Evolutionary conservation across 2,113 vertebrate species (phyloP).

Genomic region (Labrus mixtus): DNA sequence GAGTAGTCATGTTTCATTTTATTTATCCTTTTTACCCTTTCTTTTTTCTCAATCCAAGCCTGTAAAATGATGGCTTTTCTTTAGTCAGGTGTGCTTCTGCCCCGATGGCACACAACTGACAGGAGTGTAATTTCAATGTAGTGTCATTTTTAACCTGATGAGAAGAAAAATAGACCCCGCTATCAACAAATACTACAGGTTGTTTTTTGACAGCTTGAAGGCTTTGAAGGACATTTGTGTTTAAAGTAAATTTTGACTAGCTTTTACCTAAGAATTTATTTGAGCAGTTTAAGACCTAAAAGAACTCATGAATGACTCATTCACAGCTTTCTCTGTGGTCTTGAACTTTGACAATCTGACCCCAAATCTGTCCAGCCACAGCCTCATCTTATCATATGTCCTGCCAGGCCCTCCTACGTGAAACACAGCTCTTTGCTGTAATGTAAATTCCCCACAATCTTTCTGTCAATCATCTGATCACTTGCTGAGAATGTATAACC

Average conservation of each 20-base stretch:
- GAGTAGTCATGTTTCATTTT: slow-evolving; percentile 53
- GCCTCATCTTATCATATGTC: slow-evolving; percentile 19
- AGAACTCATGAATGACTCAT: not conserved
- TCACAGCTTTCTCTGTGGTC: slow-evolving; percentile 12
- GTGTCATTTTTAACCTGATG: slow-evolving; percentile 58
- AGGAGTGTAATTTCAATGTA: slow-evolving; percentile 61
- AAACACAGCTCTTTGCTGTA: slow-evolving; percentile 49
- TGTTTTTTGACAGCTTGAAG: slow-evolving; percentile 39
- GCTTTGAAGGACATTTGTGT: slow-evolving; percentile 19
- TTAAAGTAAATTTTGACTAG: not conserved
- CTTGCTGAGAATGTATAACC: slow-evolving; percentile 56
- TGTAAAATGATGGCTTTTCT: slow-evolving; percentile 49
- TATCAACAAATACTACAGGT: slow-evolving; percentile 49
- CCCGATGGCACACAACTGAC: slow-evolving; percentile 41
- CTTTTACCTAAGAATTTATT: slow-evolving; percentile 2
- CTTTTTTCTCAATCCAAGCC: slow-evolving; percentile 30
- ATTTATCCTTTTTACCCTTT: slow-evolving; percentile 4
- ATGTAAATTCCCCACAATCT: slow-evolving; percentile 49
- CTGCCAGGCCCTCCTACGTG: slow-evolving; percentile 54
- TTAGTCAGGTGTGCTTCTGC: slow-evolving; percentile 39
- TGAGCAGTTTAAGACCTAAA: not conserved
- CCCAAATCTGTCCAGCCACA: slow-evolving; percentile 20
- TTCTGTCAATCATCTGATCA: slow-evolving; percentile 69
- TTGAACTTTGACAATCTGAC: slow-evolving; percentile 27
- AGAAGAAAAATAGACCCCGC: slow-evolving; percentile 29